Percentiles rank a stretch among this genome's conserved stretches.
phyloP scores from a whole-genome alignment of 2,888 invertebrate species.

The Trileptium ribeirensis region DNA sequence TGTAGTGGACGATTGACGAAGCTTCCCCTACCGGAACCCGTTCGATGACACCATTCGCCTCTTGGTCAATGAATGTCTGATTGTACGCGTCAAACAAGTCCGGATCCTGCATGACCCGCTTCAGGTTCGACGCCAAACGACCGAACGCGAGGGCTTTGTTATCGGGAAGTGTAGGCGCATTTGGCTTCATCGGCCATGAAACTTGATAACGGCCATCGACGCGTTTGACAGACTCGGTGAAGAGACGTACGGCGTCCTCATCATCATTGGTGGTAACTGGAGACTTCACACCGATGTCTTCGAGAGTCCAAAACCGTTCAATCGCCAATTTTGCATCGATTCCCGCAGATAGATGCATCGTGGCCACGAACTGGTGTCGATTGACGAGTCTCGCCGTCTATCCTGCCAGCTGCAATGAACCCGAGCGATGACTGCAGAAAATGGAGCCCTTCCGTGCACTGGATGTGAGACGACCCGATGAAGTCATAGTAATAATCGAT shows the following conservation, averaged over 20 bases:
- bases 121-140: not conserved
- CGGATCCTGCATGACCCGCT: not conserved
- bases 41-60: constrained; percentile 23
- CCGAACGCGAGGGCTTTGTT: not conserved
- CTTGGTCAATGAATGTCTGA: constrained; percentile 19
- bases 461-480: not conserved
- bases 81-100: constrained; percentile 20
- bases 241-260: not conserved
- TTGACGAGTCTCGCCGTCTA: too few species aligned
- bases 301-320: not conserved
- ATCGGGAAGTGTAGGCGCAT: not conserved
- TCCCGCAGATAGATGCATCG: not conserved
- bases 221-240: not conserved
- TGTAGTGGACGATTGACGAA: constrained; percentile 23
- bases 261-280: not conserved
- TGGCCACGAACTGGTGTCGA: too few species aligned
- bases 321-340: not conserved
- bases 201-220: constrained; percentile 1
- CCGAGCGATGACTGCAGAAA: not conserved
- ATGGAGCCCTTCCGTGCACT: not conserved
- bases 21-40: not conserved
- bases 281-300: not conserved
- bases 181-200: not conserved
- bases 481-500: not conserved
- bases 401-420: not conserved